Percentiles rank a stretch among this genome's conserved stretches.
phyloP scores from a whole-genome alignment of 1,140 invertebrate genomes.

The Mylabris phalerata region DNA sequence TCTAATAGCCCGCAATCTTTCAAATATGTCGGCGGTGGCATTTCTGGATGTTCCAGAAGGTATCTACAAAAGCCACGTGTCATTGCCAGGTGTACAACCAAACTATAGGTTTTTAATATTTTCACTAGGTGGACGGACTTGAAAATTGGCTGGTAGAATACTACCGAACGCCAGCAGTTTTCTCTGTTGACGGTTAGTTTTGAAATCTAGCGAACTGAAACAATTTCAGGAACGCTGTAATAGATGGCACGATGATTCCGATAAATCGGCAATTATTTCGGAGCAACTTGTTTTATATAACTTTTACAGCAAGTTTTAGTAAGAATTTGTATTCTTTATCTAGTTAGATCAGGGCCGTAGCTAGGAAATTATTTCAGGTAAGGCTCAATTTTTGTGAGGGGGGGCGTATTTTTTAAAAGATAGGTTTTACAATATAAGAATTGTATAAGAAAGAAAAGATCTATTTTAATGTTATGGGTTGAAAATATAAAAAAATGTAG shows the following conservation, averaged over 20 bases:
- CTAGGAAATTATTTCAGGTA: no score
- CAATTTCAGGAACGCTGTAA: conserved; percentile 4
- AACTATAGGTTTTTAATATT: conserved; percentile 44
- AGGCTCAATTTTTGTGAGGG: no score
- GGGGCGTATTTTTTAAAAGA: no score
- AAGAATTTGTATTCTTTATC: no score
- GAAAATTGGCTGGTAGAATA: conserved; percentile 44
- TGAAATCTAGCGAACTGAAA: conserved; percentile 34
- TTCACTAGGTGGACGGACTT: conserved; percentile 46
- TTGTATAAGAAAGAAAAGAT: no score
- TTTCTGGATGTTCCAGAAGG: conserved; percentile 21
- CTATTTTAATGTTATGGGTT: no score
- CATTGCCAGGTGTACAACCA: conserved; percentile 42
- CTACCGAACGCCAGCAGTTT: conserved; percentile 45
- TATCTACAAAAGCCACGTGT: conserved; percentile 27
- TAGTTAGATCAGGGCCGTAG: no score
- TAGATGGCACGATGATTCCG: background rate
- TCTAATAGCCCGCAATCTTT: conserved; percentile 20
- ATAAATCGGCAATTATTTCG: no score
- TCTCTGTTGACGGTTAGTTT: conserved; percentile 42
- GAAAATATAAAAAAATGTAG: no score
- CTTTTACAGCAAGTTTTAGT: no score
- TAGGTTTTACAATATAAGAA: no score
- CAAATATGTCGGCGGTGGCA: conserved; percentile 27
- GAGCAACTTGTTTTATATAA: no score